Evolutionary conservation across 2,888 invertebrate species (phyloP), one percentile per base, ranked within the genome.

Genomic region (Amblyjoppa fuscipennis): DNA sequence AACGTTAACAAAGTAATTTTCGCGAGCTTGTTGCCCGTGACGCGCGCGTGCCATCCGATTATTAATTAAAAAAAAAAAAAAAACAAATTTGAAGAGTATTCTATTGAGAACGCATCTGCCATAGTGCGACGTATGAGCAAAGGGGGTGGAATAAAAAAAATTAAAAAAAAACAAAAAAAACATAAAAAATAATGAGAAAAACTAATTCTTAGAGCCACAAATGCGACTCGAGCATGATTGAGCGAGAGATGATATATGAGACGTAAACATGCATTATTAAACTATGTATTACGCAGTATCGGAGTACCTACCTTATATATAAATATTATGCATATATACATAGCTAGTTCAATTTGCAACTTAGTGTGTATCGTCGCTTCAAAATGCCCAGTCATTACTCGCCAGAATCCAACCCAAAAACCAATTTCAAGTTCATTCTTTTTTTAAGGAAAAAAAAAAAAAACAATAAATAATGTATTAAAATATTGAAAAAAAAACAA

Each of bases 351-450:
- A 92, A 92, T 93, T 93, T 93, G 92, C 93, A 93, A 93, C 90
- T 93, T 93, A 94, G 93, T 93, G 92, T 93, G 92, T 93, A 93
- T 90, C 89, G 92, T 93, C 93, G 93, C 93, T 94, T 93, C 91
- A 90, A 92, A 93, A 93, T 92, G 92, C 93, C 93, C 93, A 92
- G 91, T 93, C 93, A 93, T 94, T 93, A 93, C 91, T 93, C 93
- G 93, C 93, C 92, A 93, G 92, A 91, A 92, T 91, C 90, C 92
- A 92, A 88, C 85, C 84, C 85, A 85, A 86, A 88, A 92, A 93
- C 89, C 91, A 88, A 92, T 93, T 93, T 92, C 93, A 92, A 93
- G 92, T 93, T 93, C 92, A 93, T 93, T 93, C 93, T 93, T 93
- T 94, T 93, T 94, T 93, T 92, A 94, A 93, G 91, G 89, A 93